Evolutionary conservation across 2,888 invertebrate species (phyloP), one percentile per base, ranked within the genome.

Genomic region (Bedellia somnulentella): DNA sequence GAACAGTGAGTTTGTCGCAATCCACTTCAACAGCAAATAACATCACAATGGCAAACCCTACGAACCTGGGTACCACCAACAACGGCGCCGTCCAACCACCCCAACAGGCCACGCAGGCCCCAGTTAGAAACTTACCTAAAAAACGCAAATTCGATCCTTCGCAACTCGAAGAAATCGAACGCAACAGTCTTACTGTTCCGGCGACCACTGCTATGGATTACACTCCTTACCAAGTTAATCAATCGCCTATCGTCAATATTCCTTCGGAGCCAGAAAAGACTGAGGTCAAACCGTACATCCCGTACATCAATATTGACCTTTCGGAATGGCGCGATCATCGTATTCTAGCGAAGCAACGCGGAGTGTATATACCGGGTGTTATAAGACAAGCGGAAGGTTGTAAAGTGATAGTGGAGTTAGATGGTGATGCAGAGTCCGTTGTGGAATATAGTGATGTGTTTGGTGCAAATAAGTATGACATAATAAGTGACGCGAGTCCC

Each of bases 261-360:
- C 73, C 77, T 2, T 80, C 82, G 2, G 81, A 82, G 35, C 78
- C 80, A 22, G n/a, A n/a, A n/a, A n/a, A n/a, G n/a, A 57, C 68
- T 11, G 82, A 82, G 21, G 61, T 79, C 22, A 82, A 81, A 37
- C 44, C 53, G 2, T 67, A 54, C 15, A 49, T 61, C 15, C 54
- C 52, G 39, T 83, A 82, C 50, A 82, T 82, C 9, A 75, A 78
- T 45, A 81, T 96, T 40, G 93, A 96, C 73, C 80, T 96, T 44
- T 87, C 86, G 48, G 95, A 96, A 67, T 97, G 96, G 96, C 85
- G 86, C 44, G 90, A 92, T 52, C 93, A 94, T 57, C 80, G 95
- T 45, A 92, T 96, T 35, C 76, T 97, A 45, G 96, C 95, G 24
- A 90, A 89, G 57, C 84, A 86, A 51, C 85, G 87, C 40, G 84